These are phyloP conservation scores for Platorchestia sp. DNA, from an alignment of 1,140 invertebrate genomes.

Conservation along the genomic window DNA sequence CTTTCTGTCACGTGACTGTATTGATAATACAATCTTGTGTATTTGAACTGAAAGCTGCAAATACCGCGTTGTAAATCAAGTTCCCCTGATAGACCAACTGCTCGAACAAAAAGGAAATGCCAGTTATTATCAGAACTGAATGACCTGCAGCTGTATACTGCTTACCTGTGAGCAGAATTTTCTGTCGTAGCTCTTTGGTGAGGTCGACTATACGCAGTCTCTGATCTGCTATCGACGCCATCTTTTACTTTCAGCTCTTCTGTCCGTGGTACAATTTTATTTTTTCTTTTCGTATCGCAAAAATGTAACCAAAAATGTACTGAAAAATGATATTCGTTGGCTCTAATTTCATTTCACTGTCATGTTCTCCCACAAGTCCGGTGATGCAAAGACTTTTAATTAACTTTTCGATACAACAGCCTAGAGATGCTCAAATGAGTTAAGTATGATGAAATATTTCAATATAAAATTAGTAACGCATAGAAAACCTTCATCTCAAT, in stretches of 20 bases:
- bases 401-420: not conserved
- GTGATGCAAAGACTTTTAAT: not conserved
- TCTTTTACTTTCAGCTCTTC: not conserved
- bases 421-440: too few species aligned
- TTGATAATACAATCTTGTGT: not conserved
- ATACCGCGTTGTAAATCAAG: not conserved
- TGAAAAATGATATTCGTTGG: not conserved
- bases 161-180: conserved; percentile 63
- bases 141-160: not conserved
- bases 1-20: not conserved
- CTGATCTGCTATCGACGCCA: conserved; percentile 64
- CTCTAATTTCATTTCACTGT: not conserved
- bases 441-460: too few species aligned
- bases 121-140: not conserved
- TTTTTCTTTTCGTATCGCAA: not conserved
- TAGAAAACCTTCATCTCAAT: too few species aligned
- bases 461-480: too few species aligned
- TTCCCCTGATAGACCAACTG: not conserved
- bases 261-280: not conserved
- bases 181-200: conserved; percentile 62
- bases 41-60: not conserved
- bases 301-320: not conserved
- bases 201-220: conserved; percentile 60
- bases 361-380: not conserved
- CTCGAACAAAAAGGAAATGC: not conserved